Evolutionary conservation across 2,888 invertebrate species (phyloP), one percentile per base, ranked within the genome.

Genomic region (Tridacna gigas): DNA sequence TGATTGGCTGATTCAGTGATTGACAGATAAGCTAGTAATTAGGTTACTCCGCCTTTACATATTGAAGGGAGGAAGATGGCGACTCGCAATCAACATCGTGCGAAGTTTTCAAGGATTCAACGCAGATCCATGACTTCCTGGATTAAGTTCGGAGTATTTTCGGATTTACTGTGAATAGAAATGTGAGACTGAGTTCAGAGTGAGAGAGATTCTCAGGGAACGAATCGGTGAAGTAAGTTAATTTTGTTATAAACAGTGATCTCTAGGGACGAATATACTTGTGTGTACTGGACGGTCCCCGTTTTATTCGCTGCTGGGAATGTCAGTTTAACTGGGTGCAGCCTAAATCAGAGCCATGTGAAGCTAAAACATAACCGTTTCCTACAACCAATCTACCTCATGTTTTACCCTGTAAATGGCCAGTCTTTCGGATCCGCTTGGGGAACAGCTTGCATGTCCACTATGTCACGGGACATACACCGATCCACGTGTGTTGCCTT

Each of bases 401-500:
- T 89, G 89, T 78, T 78, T 88, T 84, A 82, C 87, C 82, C 83
- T 84, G 89, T 89, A 81, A 88, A 91, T 91, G 91, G 91, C 91
- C 89, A 89, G 90, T 86, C 89, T 90, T 88, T 89, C 91, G 77
- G 90, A 90, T 86, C 85, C 90, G 77, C 83, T 90, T 76, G 91
- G 91, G 80, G 92, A 92, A 87, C 92, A 91, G 87, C 88, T 91
- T 63, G 89, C 91, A 67, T 95, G 95, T 88, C 92, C 93, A 47
- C 88, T 94, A 67, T 95, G 95, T 89, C 89, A 90, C 75, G 91
- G 91, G 69, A 89, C 91, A 74, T 92, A 91, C 78, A 92, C 92
- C 78, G 94, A 94, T 77, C 94, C 94, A 45, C 91, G 93, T 75
- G 93, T 95, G 56, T 87, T 95, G 84, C 94, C 95, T 47, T 95